Base-by-base conservation (phyloP, 2,113 vertebrate genomes). In the Phainopepla nitens region DNA sequence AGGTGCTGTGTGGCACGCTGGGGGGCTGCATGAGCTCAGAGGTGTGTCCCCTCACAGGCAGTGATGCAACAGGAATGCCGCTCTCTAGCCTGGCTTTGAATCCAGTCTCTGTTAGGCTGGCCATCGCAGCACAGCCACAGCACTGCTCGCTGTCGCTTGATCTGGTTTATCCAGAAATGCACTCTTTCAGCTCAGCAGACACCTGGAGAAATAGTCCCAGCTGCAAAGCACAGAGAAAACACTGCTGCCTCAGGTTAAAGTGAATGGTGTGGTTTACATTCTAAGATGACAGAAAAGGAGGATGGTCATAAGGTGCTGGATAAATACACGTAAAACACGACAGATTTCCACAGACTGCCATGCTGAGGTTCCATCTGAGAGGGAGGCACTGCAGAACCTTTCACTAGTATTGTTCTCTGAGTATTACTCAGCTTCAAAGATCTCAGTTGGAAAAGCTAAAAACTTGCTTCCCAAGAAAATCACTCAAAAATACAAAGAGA, bases 21-120 rank as follows among this genome's bases (percentile, higher is more conserved):
- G 7, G 53, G 29, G 19, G 54, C 58, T 91, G 25, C 3, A 0
- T 0, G 1, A 60, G 27, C 90, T 54, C 54, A 47, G 64, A 66
- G 29, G 51, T 27, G 54, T n/a, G 27, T 41, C 0, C 0, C 14
- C 1, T 10, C 7, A 3, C 31, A 47, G 36, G 36, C 71, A 58
- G 42, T 0, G 8, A 31, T 25, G 64, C 41, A 25, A 1, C 1
- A 1, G 41, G 15, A 61, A 22, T 41, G 41, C 47, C 3, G 5
- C 27, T 45, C 64, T 45, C 50, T 39, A 50, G 19, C 41, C 50
- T 18, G 54, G n/a, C 36, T 27, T 87, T 45, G 62, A 87, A 80
- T 7, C 19, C 44, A 49, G 53, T 5, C 16, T 36, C 23, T 19
- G 1, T 25, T 22, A 70, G 23, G 42, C 39, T 47, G 81, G 51